phyloP scores from a whole-genome alignment of 2,113 vertebrate genomes.

The Oryzias celebensis region DNA sequence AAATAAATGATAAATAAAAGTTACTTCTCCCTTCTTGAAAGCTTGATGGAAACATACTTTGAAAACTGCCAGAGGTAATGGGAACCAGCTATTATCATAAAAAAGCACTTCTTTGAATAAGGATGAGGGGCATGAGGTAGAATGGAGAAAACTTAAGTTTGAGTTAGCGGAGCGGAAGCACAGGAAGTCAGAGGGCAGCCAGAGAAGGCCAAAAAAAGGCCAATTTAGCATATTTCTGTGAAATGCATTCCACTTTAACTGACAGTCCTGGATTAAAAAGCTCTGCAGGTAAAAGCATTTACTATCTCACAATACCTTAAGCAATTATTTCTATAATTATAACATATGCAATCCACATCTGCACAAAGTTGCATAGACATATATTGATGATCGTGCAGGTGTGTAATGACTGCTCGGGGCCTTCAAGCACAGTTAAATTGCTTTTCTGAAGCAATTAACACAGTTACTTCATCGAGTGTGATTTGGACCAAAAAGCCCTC shows the following conservation, averaged over 20 bases:
- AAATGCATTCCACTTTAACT: constrained; percentile 37
- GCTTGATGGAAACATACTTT: constrained; percentile 55
- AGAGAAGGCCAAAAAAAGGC: no score
- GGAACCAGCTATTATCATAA: constrained; percentile 71
- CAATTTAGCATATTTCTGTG: constrained; percentile 7
- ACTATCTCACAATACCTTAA: constrained; percentile 48
- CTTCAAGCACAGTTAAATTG: constrained; percentile 68
- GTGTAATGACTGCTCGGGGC: constrained; percentile 62
- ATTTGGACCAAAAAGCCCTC: constrained; percentile 24
- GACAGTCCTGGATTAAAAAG: constrained; percentile 18
- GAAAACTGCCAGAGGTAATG: constrained; percentile 69
- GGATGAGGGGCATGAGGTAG: constrained; percentile 50
- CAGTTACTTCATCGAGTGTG: constrained; percentile 44
- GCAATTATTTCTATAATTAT: constrained; percentile 65
- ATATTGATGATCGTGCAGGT: constrained; percentile 50
- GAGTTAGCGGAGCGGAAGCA: constrained; percentile 15
- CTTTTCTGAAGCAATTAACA: constrained; percentile 61
- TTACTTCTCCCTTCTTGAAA: constrained; percentile 10
- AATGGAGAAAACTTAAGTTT: constrained; percentile 43
- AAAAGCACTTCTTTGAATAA: constrained; percentile 61
- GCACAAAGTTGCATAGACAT: constrained; percentile 28
- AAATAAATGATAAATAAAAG: constrained; percentile 34
- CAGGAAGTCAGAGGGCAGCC: constrained; percentile 15
- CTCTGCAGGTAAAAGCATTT: constrained; percentile 26
- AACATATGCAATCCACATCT: constrained; percentile 43